Evolutionary conservation across 2,113 vertebrate species (phyloP).

Genomic region (Reinhardtius hippoglossoides): DNA sequence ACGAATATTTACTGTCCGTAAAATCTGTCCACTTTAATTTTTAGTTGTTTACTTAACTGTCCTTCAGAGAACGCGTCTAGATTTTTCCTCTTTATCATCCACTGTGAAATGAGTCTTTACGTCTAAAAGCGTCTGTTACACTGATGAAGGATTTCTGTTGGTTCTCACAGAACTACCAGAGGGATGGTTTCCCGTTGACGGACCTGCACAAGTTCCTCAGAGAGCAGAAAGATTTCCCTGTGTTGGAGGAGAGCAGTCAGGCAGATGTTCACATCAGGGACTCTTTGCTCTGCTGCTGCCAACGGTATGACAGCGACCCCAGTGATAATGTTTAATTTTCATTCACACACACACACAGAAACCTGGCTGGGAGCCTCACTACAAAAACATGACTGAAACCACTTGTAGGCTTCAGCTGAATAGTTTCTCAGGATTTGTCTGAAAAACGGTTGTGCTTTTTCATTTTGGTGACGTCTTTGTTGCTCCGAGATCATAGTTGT

Average conservation of each 20-base stretch:
- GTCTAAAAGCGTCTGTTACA: no score
- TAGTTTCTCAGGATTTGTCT: not conserved
- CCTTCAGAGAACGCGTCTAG: no score
- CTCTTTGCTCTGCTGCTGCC: constrained; percentile 82
- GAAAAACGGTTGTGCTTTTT: not conserved
- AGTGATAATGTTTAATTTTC: not conserved
- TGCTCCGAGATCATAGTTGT: not conserved
- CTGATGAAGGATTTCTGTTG: not conserved
- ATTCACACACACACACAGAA: not conserved
- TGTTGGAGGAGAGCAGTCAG: constrained; percentile 62
- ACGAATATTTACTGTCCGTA: no score
- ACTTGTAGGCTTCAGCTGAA: no score
- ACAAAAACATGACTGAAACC: no score
- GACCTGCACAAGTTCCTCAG: constrained; percentile 91
- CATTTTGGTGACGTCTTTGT: not conserved
- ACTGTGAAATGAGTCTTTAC: no score
- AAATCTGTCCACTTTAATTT: no score
- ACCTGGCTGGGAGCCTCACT: no score
- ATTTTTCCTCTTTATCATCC: no score
- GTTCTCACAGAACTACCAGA: constrained; percentile 88
- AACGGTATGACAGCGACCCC: constrained; percentile 76
- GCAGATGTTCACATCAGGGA: constrained; percentile 27
- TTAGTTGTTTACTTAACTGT: no score
- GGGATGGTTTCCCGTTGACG: constrained; percentile 89
- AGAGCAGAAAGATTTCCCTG: constrained; percentile 69